Evolutionary conservation across 2,797 vertebrate species (phyloP).

Genomic region (Denticeps clupeoides): DNA sequence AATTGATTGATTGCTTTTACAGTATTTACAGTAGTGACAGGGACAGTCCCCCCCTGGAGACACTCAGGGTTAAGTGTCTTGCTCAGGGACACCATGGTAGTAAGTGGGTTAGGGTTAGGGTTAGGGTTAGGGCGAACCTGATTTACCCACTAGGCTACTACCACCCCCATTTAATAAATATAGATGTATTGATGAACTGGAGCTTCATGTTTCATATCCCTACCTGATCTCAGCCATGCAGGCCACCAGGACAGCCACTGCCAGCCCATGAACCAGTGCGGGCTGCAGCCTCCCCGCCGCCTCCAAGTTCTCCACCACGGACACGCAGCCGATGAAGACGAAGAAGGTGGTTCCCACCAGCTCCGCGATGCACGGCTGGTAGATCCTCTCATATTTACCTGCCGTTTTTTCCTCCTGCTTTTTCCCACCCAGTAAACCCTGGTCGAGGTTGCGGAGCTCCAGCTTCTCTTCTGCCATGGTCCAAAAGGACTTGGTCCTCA

Average conservation of each 20-base stretch:
- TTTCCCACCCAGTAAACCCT: slow-evolving; percentile 26
- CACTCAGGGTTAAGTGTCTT: too few species aligned
- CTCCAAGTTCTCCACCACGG: slow-evolving; percentile 60
- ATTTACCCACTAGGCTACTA: too few species aligned
- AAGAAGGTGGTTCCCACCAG: slow-evolving; percentile 73
- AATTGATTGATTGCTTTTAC: too few species aligned
- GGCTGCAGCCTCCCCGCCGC: slow-evolving; percentile 65
- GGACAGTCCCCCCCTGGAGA: too few species aligned
- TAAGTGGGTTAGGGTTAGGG: too few species aligned
- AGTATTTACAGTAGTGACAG: too few species aligned
- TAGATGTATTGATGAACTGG: too few species aligned
- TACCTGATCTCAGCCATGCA: slow-evolving; percentile 78
- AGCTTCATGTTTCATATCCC: not conserved
- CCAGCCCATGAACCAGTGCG: slow-evolving; percentile 76
- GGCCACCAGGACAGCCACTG: slow-evolving; percentile 57
- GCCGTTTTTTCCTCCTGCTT: slow-evolving; percentile 16
- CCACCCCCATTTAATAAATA: too few species aligned
- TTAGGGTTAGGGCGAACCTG: too few species aligned
- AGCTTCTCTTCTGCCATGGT: slow-evolving; percentile 43
- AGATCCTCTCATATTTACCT: slow-evolving; percentile 46
- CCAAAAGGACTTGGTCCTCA: too few species aligned
- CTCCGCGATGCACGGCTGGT: slow-evolving; percentile 78
- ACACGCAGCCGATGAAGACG: slow-evolving; percentile 74
- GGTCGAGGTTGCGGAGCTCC: slow-evolving; percentile 36
- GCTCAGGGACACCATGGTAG: too few species aligned